These are phyloP conservation scores for Echeneis naucrates DNA, from an alignment of 2,797 vertebrate species.

Conservation along the genomic window DNA sequence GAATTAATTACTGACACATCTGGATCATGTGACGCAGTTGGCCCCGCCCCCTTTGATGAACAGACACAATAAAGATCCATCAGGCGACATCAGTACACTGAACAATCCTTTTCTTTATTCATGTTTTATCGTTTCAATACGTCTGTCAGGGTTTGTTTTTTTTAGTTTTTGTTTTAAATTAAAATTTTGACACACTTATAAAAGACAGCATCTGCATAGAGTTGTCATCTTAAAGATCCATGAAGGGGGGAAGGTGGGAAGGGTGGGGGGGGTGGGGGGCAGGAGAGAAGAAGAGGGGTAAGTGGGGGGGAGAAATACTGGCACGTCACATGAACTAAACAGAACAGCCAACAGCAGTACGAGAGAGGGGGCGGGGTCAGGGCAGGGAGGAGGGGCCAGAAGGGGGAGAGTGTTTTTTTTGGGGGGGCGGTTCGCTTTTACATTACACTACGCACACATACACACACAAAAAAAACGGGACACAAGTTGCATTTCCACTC, in stretches of 20 bases:
- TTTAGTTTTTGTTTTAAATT: constrained; percentile 85
- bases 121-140: constrained; percentile 87
- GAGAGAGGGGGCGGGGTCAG: constrained; percentile 53
- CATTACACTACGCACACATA: constrained; percentile 89
- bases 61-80: constrained; percentile 7
- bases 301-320: constrained; percentile 72
- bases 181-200: constrained; percentile 90
- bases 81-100: constrained; percentile 76
- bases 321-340: constrained; percentile 83
- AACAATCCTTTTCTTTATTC: constrained; percentile 89
- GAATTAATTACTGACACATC: no score
- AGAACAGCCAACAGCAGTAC: constrained; percentile 84
- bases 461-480: constrained; percentile 88
- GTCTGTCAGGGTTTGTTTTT: constrained; percentile 86
- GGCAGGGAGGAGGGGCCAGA: constrained; percentile 33
- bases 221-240: constrained; percentile 91
- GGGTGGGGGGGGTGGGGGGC: constrained; percentile 15
- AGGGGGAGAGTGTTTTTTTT: constrained; percentile 20
- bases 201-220: constrained; percentile 93
- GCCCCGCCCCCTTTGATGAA: no score
- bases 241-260: constrained; percentile 74
- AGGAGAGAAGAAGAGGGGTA: constrained; percentile 23
- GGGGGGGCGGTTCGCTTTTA: constrained; percentile 83
- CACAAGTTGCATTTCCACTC: constrained; percentile 87
- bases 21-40: no score